Evolutionary conservation across 2,113 vertebrate species (phyloP).

Genomic region (Pituophis catenifer): DNA sequence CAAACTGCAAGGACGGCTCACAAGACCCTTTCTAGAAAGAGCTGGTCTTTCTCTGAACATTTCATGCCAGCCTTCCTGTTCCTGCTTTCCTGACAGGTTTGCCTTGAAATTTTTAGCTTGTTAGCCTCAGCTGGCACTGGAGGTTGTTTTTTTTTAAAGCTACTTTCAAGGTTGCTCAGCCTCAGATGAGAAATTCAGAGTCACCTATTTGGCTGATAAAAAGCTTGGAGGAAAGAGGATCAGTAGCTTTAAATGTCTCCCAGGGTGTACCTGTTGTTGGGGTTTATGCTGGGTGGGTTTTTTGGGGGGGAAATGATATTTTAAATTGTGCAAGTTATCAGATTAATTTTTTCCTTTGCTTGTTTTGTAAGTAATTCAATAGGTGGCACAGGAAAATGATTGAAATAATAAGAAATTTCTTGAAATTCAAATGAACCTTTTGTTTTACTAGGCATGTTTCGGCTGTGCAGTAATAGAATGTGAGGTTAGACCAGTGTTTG

Average conservation of each 20-base stretch:
- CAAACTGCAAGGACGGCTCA: neutral
- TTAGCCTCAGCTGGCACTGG: constrained; percentile 32
- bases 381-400: neutral
- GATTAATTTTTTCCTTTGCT: neutral
- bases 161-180: constrained; percentile 20
- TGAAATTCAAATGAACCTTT: neutral
- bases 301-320: fast-evolving
- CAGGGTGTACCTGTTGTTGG: constrained; percentile 3
- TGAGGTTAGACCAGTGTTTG: neutral
- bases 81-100: constrained; percentile 5
- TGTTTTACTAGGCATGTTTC: neutral
- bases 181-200: constrained; percentile 4
- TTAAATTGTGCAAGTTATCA: neutral
- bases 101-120: constrained; percentile 35
- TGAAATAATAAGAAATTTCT: neutral
- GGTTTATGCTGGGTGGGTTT: neutral
- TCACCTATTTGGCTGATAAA: constrained; percentile 17
- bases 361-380: neutral
- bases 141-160: neutral
- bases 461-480: neutral
- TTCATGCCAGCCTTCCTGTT: neutral
- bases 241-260: constrained; percentile 12
- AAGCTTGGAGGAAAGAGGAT: constrained; percentile 15
- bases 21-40: neutral
- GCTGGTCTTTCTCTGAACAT: neutral